phyloP scores from a whole-genome alignment of 2,797 vertebrate species.

The Dromococcyx pavoninus region DNA sequence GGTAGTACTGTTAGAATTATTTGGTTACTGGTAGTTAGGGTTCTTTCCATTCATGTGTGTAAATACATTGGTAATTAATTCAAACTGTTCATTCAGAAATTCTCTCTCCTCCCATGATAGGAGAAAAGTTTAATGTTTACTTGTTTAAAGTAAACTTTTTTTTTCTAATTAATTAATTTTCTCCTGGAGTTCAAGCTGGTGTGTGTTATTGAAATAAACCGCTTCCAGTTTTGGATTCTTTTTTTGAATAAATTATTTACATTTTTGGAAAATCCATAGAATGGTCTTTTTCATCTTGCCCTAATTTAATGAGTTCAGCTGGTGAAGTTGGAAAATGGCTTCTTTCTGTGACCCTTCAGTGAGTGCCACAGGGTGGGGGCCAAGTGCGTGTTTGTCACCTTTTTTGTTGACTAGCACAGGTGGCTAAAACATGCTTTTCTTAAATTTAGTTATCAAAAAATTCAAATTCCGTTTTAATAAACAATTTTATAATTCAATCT shows the following conservation, averaged over 20 bases:
- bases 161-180: neutral
- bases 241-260: neutral
- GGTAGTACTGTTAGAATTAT: neutral
- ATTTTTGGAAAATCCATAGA: neutral
- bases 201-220: neutral
- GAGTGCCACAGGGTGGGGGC: slow-evolving; percentile 2
- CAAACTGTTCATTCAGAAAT: neutral
- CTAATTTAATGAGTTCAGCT: neutral
- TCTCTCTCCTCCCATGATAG: neutral
- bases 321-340: neutral
- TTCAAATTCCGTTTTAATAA: neutral
- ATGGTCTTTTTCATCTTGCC: neutral
- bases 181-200: neutral
- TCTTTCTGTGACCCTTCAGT: neutral
- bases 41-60: neutral
- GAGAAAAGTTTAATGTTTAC: neutral
- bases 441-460: neutral
- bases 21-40: neutral
- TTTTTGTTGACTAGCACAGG: neutral
- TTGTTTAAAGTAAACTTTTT: neutral
- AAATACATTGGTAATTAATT: neutral
- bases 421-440: neutral
- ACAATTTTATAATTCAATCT: neutral
- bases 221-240: neutral
- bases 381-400: neutral